These are phyloP conservation scores for Megaceryle alcyon DNA, from an alignment of 2,797 vertebrate genomes.

Conservation along the genomic window DNA sequence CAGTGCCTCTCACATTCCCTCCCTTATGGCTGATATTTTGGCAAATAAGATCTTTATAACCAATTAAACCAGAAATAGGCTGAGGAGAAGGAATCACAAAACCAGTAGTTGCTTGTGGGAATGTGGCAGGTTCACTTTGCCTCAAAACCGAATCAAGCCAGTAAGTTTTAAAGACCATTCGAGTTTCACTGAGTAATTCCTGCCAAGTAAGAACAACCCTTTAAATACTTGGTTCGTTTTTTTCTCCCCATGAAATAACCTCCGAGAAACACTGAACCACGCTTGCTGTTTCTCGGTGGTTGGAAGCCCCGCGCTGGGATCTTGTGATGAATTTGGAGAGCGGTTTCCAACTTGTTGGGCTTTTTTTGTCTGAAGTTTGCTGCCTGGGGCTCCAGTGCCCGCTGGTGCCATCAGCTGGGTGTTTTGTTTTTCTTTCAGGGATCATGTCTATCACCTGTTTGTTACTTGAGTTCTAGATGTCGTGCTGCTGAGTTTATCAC, in stretches of 20 bases:
- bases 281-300: not conserved
- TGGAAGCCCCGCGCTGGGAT: not conserved
- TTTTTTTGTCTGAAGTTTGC: not conserved
- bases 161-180: not conserved
- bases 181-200: not conserved
- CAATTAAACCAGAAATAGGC: not conserved
- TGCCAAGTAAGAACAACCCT: not conserved
- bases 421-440: conserved; percentile 63
- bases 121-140: not conserved
- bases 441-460: not conserved
- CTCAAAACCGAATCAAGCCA: not conserved
- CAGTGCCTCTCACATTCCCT: conserved; percentile 7
- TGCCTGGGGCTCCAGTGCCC: not conserved
- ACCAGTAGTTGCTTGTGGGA: not conserved
- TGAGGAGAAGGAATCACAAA: not conserved
- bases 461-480: conserved; percentile 67
- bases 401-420: not conserved
- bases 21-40: not conserved
- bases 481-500: conserved; percentile 52
- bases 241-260: not conserved
- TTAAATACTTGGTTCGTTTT: not conserved
- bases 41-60: not conserved
- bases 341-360: not conserved
- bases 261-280: not conserved
- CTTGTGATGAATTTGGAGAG: not conserved